These are phyloP conservation scores for Sakesphorus luctuosus DNA, from an alignment of 2,113 vertebrate genomes.

Conservation along the genomic window DNA sequence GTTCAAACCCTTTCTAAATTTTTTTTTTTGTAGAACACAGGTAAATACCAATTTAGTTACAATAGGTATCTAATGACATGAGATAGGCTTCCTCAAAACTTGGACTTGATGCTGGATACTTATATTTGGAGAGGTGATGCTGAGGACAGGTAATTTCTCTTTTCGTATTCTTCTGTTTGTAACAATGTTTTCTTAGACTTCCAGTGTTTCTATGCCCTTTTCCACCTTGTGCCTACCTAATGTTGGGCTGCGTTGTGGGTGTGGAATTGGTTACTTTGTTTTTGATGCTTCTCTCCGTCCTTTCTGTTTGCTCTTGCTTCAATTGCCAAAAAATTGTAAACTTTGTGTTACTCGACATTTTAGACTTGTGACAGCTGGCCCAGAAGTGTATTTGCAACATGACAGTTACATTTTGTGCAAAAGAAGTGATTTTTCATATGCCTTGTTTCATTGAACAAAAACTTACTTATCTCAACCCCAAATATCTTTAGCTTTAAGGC, in stretches of 20 bases:
- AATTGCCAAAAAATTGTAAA: neutral
- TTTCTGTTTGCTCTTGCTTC: neutral
- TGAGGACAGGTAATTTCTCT: neutral
- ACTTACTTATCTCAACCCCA: neutral
- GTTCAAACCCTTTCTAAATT: neutral
- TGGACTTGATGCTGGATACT: neutral
- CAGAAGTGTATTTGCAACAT: neutral
- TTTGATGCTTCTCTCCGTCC: neutral
- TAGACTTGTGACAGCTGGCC: neutral
- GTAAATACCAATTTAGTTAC: neutral
- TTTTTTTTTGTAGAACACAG: neutral
- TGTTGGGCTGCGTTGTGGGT: accelerated
- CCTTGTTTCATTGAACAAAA: neutral
- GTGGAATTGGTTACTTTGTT: neutral
- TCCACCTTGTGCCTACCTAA: neutral
- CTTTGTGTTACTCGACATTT: neutral
- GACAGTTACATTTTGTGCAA: neutral
- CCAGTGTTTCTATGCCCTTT: accelerated
- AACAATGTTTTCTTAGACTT: neutral
- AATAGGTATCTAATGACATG: neutral
- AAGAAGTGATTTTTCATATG: neutral
- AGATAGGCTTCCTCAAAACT: neutral
- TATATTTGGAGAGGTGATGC: neutral
- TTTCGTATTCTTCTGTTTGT: neutral
- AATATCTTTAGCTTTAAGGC: neutral